phyloP scores from a whole-genome alignment of 23 tunicate genomes.

The Diplosoma virens region DNA sequence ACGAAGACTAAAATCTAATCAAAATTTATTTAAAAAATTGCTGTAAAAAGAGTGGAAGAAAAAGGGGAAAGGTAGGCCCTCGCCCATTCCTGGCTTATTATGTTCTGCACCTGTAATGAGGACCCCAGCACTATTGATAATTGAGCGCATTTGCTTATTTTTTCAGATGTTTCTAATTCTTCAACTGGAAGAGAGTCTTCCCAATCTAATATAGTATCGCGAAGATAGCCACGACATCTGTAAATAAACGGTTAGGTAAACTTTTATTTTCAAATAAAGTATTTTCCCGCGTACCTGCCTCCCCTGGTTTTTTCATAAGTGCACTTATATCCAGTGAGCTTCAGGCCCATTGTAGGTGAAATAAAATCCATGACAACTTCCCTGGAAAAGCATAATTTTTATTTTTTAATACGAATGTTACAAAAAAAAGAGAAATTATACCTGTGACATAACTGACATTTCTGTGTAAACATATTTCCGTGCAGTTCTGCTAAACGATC shows the following conservation, averaged over 20 bases:
- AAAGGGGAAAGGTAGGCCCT: neutral
- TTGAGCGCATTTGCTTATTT: constrained; percentile 56
- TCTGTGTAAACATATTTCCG: constrained; percentile 94
- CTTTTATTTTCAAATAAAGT: neutral
- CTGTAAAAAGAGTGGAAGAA: neutral
- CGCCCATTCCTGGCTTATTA: neutral
- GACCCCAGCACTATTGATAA: constrained; percentile 73
- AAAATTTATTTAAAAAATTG: neutral
- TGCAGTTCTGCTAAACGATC: constrained; percentile 92
- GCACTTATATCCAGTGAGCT: constrained; percentile 72
- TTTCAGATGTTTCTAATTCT: constrained; percentile 60
- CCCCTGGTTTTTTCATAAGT: constrained; percentile 18
- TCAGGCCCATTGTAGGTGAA: constrained; percentile 84
- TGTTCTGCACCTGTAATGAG: constrained; percentile 56
- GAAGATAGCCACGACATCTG: constrained; percentile 56
- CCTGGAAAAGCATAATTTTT: constrained; percentile 4
- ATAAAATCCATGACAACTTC: constrained; percentile 67
- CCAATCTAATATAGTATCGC: constrained; percentile 92
- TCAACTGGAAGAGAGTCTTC: constrained; percentile 86
- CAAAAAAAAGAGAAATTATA: neutral
- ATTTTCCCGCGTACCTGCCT: constrained; percentile 39
- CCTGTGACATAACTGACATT: constrained; percentile 62
- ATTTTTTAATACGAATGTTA: neutral
- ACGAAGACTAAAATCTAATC: neutral
- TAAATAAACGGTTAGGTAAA: neutral